Conservation (phyloP, 2,888 invertebrate genomes). For the Pegoplata infirma region DNA sequence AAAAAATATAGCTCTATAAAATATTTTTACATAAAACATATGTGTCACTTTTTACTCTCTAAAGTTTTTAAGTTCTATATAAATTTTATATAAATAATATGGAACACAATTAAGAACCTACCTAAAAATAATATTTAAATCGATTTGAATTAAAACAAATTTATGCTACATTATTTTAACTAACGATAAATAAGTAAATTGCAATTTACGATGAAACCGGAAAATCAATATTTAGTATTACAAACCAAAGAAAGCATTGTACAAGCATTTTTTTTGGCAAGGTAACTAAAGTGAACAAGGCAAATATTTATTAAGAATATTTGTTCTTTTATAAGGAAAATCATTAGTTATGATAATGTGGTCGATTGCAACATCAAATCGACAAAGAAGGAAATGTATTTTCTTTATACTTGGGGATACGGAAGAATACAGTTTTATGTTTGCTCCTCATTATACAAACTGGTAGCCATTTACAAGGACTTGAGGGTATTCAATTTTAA, state of each 20-base stretch:
- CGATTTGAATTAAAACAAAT: neutral
- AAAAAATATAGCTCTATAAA: no score
- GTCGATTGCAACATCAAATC: slow-evolving; percentile 1
- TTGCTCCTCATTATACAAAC: neutral
- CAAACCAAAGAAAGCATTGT: neutral
- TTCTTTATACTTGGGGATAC: slow-evolving; percentile 21
- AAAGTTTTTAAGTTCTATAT: no score
- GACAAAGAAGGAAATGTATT: neutral
- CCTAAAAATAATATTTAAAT: neutral
- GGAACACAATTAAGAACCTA: no score
- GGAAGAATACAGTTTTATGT: slow-evolving; percentile 26
- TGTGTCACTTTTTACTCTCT: no score
- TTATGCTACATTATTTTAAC: neutral
- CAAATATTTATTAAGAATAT: slow-evolving; percentile 36
- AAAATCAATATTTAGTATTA: neutral
- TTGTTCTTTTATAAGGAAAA: neutral
- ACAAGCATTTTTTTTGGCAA: neutral
- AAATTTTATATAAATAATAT: no score
- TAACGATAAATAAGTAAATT: neutral
- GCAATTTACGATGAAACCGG: neutral
- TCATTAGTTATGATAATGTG: slow-evolving; percentile 59
- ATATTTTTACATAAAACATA: no score
- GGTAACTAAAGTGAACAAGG: slow-evolving; percentile 1
- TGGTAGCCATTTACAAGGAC: neutral
- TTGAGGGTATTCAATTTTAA: neutral